Conservation (phyloP, 2,113 vertebrate genomes). For the Leptobrachium ailaonicum region DNA sequence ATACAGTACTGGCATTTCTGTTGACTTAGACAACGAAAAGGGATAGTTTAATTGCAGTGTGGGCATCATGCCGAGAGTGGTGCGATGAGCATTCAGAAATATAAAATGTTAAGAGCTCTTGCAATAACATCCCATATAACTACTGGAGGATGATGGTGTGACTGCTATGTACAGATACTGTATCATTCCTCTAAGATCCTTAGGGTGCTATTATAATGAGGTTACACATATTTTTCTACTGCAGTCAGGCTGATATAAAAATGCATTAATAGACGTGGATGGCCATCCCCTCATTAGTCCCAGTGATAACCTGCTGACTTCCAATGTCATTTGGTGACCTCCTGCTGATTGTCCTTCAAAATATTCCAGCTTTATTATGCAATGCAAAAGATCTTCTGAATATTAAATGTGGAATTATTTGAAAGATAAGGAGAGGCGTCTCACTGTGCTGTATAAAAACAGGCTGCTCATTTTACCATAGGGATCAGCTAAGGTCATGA, state of each 20-base stretch:
- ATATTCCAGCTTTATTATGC: slow-evolving; percentile 11
- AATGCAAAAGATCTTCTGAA: slow-evolving; percentile 16
- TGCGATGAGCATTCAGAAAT: not conserved
- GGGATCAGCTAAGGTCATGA: not conserved
- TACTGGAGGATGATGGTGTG: slow-evolving; percentile 3
- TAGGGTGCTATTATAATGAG: slow-evolving; percentile 55
- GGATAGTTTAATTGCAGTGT: slow-evolving; percentile 4
- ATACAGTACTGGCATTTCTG: not conserved
- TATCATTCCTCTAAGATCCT: slow-evolving; percentile 47
- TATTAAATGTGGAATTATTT: slow-evolving; percentile 34
- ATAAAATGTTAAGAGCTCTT: slow-evolving; percentile 1
- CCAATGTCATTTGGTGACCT: slow-evolving; percentile 50
- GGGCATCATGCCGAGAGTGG: not conserved
- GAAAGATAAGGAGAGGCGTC: slow-evolving; percentile 18
- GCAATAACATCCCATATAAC: not conserved
- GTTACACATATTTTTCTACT: slow-evolving; percentile 44
- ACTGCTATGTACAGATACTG: slow-evolving; percentile 19
- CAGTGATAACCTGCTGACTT: slow-evolving; percentile 47
- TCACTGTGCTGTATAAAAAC: not conserved
- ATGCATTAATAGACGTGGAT: slow-evolving; percentile 19
- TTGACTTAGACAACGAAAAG: not conserved
- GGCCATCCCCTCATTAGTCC: slow-evolving; percentile 27
- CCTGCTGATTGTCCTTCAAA: slow-evolving; percentile 49
- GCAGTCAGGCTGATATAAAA: not conserved
- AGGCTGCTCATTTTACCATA: not conserved